These are phyloP conservation scores for Araneus ventricosus DNA, from an alignment of 1,140 invertebrate genomes.

Conservation along the genomic window DNA sequence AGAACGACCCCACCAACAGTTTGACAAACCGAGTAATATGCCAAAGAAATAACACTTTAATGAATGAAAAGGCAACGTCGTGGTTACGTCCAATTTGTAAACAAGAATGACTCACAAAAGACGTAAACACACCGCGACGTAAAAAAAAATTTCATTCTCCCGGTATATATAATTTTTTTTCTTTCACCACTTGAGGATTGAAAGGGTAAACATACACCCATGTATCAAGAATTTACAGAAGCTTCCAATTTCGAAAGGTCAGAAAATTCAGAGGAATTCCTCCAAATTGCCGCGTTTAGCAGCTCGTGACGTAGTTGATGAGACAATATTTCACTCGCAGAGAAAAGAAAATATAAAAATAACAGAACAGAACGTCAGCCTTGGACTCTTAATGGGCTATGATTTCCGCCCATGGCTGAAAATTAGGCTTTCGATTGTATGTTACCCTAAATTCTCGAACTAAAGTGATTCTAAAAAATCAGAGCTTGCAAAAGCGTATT, in stretches of 20 bases:
- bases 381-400: slow-evolving; percentile 6
- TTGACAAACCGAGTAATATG: background rate
- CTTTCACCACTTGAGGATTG: background rate
- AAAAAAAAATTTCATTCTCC: background rate
- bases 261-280: background rate
- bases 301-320: slow-evolving; percentile 10
- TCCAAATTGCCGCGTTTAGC: background rate
- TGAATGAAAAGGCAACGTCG: background rate
- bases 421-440: background rate
- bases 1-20: background rate
- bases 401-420: background rate
- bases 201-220: background rate
- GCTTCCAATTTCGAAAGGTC: background rate
- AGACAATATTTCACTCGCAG: slow-evolving; percentile 4
- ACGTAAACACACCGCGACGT: background rate
- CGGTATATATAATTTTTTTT: background rate
- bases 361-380: background rate
- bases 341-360: background rate
- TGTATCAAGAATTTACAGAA: background rate
- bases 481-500: background rate
- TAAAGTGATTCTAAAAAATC: background rate
- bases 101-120: background rate
- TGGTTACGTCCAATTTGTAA: slow-evolving; percentile 22
- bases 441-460: background rate
- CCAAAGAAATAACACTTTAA: background rate